Evolutionary conservation across 2,797 vertebrate species (phyloP).

Genomic region (Enteromius argenteus): DNA sequence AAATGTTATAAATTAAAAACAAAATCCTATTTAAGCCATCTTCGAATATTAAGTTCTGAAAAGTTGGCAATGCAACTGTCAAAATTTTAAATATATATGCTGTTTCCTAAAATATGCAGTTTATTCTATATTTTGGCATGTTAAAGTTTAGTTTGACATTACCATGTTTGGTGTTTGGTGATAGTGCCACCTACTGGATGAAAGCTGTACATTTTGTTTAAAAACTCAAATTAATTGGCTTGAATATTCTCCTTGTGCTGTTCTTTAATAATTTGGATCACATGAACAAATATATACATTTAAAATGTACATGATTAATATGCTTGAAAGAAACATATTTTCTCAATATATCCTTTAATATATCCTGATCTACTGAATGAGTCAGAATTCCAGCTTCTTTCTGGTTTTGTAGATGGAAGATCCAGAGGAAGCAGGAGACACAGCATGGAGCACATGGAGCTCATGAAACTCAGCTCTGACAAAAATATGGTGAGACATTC

Average conservation of each 20-base stretch:
- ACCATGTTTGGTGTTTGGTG: not conserved
- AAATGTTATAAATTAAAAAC: not conserved
- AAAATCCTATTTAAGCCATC: not conserved
- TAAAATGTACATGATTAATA: not conserved
- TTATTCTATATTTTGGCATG: not conserved
- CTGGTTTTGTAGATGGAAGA: constrained; percentile 75
- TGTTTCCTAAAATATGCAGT: no score
- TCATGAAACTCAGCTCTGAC: constrained; percentile 81
- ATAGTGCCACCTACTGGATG: not conserved
- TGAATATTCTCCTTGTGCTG: not conserved
- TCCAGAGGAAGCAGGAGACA: constrained; percentile 76
- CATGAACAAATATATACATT: not conserved
- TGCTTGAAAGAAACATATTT: not conserved
- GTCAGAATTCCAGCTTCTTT: not conserved
- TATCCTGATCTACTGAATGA: not conserved
- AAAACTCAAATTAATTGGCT: not conserved
- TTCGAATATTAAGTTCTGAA: not conserved
- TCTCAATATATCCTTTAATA: no score
- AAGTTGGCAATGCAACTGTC: not conserved
- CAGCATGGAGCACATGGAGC: constrained; percentile 89
- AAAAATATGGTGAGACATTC: constrained; percentile 74
- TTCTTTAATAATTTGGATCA: not conserved
- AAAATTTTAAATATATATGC: not conserved
- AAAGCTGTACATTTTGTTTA: constrained; percentile 1
- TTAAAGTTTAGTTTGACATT: not conserved